Evolutionary conservation across 2,113 vertebrate species (phyloP).

Genomic region (Tautogolabrus adspersus): DNA sequence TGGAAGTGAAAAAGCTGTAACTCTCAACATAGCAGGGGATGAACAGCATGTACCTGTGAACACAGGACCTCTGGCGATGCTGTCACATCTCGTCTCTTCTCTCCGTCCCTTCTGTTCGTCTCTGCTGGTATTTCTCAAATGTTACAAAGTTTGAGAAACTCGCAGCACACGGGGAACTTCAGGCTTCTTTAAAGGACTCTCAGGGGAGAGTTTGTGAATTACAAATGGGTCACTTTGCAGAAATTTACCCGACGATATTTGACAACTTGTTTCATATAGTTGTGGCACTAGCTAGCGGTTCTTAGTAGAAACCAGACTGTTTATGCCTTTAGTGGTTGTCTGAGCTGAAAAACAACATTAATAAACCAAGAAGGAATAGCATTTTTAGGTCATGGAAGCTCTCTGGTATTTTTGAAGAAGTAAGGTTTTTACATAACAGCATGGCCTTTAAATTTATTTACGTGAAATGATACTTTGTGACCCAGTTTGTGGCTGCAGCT

Average conservation of each 20-base stretch:
- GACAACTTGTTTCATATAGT: conserved; percentile 31
- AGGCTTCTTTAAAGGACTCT: conserved; percentile 6
- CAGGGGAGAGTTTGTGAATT: not conserved
- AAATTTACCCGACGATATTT: conserved; percentile 10
- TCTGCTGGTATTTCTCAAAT: conserved; percentile 38
- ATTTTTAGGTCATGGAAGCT: conserved; percentile 39
- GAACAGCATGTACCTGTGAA: conserved; percentile 64
- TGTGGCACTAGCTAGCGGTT: not conserved
- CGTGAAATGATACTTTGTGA: conserved; percentile 13
- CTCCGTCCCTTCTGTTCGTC: not conserved
- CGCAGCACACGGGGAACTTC: conserved; percentile 6
- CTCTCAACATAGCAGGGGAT: conserved; percentile 25
- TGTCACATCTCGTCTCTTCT: conserved; percentile 56
- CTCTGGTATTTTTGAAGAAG: conserved; percentile 33
- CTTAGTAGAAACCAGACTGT: conserved; percentile 28
- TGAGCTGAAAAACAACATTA: conserved; percentile 50
- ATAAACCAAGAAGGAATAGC: conserved; percentile 46
- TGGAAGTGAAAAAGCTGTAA: conserved; percentile 44
- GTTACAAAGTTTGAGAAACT: conserved; percentile 38
- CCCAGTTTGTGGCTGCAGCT: conserved; percentile 21
- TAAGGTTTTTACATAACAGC: conserved; percentile 2
- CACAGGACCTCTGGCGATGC: conserved; percentile 52
- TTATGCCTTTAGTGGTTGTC: conserved; percentile 32
- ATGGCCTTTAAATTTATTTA: conserved; percentile 20
- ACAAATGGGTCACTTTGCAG: conserved; percentile 43